Evolutionary conservation across 2,113 vertebrate species (phyloP).

Genomic region (Grantiella picta): DNA sequence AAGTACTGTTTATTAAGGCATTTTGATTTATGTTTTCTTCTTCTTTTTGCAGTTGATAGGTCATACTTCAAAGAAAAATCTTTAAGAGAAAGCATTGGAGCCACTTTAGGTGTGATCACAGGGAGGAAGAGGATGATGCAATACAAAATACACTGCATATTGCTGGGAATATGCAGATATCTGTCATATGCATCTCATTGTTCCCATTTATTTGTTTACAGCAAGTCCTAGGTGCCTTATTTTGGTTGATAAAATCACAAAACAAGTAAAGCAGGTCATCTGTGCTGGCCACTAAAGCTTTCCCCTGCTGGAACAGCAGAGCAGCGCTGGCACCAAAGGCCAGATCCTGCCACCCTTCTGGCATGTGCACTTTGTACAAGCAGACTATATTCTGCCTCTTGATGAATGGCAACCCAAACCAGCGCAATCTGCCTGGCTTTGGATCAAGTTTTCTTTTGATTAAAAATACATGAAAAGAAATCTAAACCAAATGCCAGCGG

Average conservation of each 20-base stretch:
- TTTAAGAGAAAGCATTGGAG: constrained; percentile 11
- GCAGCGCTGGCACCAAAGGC: not conserved
- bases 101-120: not conserved
- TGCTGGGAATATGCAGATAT: not conserved
- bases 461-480: not conserved
- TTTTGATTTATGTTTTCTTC: not conserved
- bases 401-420: not conserved
- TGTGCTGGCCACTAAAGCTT: not conserved
- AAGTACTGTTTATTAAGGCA: constrained; percentile 19
- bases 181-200: not conserved
- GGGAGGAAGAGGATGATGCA: not conserved
- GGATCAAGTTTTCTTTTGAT: not conserved
- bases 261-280: not conserved
- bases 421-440: not conserved
- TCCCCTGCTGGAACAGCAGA: not conserved
- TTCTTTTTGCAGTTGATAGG: constrained; percentile 29
- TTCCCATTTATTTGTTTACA: not conserved
- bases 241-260: not conserved
- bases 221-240: not conserved
- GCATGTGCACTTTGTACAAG: not conserved
- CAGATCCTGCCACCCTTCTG: not conserved
- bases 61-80: constrained; percentile 2
- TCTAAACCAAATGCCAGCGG: not conserved
- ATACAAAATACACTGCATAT: not conserved
- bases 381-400: not conserved